Evolutionary conservation across 2,113 vertebrate species (phyloP).

Genomic region (Ardeotis arabs): DNA sequence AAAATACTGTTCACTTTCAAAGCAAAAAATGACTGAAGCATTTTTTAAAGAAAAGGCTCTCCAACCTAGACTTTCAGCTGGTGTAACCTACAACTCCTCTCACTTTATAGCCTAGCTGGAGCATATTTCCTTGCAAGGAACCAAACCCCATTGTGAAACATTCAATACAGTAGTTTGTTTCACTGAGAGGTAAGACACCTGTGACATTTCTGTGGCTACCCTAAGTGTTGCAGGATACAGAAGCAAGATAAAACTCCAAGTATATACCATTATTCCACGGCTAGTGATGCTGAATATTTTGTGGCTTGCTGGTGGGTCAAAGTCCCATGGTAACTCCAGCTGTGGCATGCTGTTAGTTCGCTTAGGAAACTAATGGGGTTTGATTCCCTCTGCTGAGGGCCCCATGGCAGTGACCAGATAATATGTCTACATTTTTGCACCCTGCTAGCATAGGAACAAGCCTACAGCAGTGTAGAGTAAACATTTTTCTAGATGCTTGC

Average conservation of each 20-base stretch:
- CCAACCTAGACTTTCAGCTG: neutral
- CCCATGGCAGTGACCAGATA: neutral
- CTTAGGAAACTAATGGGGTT: neutral
- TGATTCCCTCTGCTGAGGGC: neutral
- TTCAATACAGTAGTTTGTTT: neutral
- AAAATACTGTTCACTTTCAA: neutral
- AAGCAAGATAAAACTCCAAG: neutral
- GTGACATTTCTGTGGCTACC: neutral
- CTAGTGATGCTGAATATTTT: neutral
- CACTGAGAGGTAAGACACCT: neutral
- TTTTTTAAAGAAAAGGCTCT: neutral
- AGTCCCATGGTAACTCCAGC: neutral
- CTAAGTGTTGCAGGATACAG: neutral
- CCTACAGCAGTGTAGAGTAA: neutral
- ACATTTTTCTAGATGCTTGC: neutral
- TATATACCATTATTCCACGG: too few species aligned
- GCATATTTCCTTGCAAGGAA: neutral
- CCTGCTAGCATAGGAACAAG: neutral
- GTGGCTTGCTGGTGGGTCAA: neutral
- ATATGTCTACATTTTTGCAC: neutral
- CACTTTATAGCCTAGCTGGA: neutral
- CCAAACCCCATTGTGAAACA: neutral
- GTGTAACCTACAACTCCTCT: neutral
- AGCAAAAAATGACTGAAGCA: neutral
- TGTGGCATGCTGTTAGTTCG: neutral